A percentile compares a stretch with the other conserved stretches of the same genome.
Conservation (phyloP, 2,888 invertebrate genomes). For the Plagodis pulveraria region DNA sequence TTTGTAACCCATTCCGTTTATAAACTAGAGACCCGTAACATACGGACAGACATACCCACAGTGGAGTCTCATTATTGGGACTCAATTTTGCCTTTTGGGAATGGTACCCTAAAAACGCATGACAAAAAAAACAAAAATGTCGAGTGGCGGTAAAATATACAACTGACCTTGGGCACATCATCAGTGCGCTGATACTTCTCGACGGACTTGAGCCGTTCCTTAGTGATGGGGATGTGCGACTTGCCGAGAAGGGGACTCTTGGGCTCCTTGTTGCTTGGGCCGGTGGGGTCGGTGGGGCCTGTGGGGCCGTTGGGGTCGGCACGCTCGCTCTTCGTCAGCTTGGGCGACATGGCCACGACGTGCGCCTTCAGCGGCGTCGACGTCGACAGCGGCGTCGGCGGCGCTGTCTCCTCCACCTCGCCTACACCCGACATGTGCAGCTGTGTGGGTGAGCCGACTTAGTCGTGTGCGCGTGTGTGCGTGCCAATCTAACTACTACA, state of each 20-base stretch:
- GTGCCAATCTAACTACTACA: too few relatives aligned
- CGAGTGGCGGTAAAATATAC: too few relatives aligned
- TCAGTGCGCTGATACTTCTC: constrained; percentile 61
- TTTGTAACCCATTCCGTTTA: too few relatives aligned
- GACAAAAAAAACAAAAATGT: too few relatives aligned
- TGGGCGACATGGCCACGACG: constrained; percentile 76
- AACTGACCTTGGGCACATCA: constrained; percentile 42
- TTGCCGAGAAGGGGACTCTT: constrained; percentile 11
- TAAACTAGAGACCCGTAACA: too few relatives aligned
- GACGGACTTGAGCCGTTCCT: constrained; percentile 41
- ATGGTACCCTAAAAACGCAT: too few relatives aligned
- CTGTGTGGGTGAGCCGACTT: background rate
- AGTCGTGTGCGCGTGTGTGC: background rate
- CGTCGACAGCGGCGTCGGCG: constrained; percentile 65
- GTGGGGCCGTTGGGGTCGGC: constrained; percentile 2
- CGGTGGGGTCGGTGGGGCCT: constrained; percentile 60
- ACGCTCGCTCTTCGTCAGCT: constrained; percentile 39
- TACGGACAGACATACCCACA: too few relatives aligned
- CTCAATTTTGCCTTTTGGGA: too few relatives aligned
- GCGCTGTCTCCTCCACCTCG: constrained; percentile 42
- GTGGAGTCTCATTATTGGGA: too few relatives aligned
- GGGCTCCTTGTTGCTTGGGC: constrained; percentile 11
- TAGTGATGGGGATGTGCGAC: constrained; percentile 45
- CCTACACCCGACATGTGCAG: background rate
- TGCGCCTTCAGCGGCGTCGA: constrained; percentile 71